Conservation (phyloP, 2,113 vertebrate genomes). For the Ceyx melanurus region DNA sequence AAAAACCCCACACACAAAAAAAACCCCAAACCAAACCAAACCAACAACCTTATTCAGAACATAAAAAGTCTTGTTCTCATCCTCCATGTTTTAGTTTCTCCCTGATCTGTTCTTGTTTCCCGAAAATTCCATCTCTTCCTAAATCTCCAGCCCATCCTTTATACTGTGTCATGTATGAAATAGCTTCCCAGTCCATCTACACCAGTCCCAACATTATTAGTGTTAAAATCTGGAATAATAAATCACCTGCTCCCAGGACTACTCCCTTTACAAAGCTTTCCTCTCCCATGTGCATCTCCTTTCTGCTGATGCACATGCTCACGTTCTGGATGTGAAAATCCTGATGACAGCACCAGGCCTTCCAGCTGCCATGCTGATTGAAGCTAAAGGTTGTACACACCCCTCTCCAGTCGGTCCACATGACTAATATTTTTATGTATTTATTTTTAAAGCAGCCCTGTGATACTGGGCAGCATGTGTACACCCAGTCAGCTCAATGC, state of each 20-base stretch:
- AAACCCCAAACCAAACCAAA: no score
- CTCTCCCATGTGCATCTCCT: neutral
- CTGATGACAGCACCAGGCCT: neutral
- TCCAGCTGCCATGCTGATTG: neutral
- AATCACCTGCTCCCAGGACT: neutral
- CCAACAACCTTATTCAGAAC: neutral
- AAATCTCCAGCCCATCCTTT: neutral
- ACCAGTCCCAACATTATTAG: slow-evolving; percentile 1
- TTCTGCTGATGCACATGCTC: slow-evolving; percentile 1
- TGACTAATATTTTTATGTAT: neutral
- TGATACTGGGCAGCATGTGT: neutral
- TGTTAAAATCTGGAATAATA: slow-evolving; percentile 29
- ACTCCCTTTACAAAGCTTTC: neutral
- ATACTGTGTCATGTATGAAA: neutral
- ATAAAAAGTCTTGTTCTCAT: neutral
- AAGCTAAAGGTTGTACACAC: neutral
- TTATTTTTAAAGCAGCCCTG: neutral
- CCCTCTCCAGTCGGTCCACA: neutral
- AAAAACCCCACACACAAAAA: neutral
- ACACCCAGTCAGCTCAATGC: neutral
- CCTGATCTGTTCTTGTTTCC: neutral
- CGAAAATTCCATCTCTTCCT: neutral
- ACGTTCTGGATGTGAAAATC: slow-evolving; percentile 20
- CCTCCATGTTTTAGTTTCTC: neutral
- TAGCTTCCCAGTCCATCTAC: slow-evolving; percentile 4